A percentile compares a stretch with the other conserved stretches of the same genome.
These are phyloP conservation scores for Epistrophe grossulariae DNA, from an alignment of 2,888 invertebrate species.

Conservation along the genomic window DNA sequence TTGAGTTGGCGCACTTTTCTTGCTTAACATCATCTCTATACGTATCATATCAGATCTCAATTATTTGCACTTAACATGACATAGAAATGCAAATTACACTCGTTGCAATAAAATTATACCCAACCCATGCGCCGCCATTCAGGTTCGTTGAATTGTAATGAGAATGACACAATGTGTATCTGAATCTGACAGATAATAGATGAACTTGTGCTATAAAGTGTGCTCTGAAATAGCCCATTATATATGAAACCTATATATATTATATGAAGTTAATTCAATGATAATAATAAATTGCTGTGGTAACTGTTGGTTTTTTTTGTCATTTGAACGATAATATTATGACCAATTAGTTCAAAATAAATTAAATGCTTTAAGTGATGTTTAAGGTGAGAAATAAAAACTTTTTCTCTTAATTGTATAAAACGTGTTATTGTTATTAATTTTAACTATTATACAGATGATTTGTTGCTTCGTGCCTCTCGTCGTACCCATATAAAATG, in stretches of 20 bases:
- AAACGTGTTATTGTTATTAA: neutral
- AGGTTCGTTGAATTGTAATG: constrained; percentile 43
- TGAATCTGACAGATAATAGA: constrained; percentile 40
- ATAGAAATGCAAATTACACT: constrained; percentile 54
- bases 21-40: constrained; percentile 35
- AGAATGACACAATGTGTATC: constrained; percentile 13
- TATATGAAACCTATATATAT: no score
- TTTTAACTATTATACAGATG: neutral
- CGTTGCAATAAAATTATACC: constrained; percentile 48
- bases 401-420: neutral
- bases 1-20: constrained; percentile 22
- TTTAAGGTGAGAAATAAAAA: constrained; percentile 8
- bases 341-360: constrained; percentile 12
- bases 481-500: neutral
- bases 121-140: constrained; percentile 28
- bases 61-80: constrained; percentile 43
- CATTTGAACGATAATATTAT: neutral
- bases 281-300: constrained; percentile 11
- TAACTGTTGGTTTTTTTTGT: neutral
- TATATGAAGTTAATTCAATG: neutral
- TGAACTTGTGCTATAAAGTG: constrained; percentile 52
- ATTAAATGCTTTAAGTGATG: neutral
- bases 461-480: neutral
- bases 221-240: constrained; percentile 36
- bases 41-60: constrained; percentile 19